Conservation (phyloP, 2,113 vertebrate species). For the Rallus limicola region DNA sequence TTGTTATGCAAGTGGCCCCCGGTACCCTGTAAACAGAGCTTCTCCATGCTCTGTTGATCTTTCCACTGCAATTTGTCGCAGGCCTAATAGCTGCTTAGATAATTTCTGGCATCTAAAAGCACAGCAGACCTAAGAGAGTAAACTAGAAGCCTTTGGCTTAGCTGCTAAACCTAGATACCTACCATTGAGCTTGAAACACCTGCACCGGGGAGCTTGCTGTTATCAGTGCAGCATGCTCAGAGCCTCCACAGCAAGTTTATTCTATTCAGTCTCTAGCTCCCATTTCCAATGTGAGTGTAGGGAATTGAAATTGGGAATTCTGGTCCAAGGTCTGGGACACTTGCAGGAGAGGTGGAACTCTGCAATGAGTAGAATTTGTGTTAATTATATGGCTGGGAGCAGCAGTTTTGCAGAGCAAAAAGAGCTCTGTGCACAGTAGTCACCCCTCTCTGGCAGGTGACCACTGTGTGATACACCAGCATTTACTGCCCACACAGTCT, state of each 20-base stretch:
- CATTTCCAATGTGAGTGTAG: background rate
- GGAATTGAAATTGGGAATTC: background rate
- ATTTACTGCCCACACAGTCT: background rate
- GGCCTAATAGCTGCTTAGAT: slow-evolving; percentile 45
- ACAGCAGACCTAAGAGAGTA: background rate
- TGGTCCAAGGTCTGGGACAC: background rate
- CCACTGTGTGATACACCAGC: background rate
- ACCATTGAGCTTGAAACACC: background rate
- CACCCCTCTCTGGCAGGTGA: background rate
- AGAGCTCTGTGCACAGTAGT: background rate
- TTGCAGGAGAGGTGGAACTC: background rate
- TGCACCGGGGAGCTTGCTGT: background rate
- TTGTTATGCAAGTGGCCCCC: slow-evolving; percentile 62
- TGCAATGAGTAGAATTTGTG: background rate
- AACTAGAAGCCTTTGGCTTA: background rate
- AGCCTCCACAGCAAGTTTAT: background rate
- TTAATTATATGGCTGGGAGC: background rate
- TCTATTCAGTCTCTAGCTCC: background rate
- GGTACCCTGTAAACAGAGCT: slow-evolving; percentile 65
- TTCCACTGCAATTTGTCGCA: slow-evolving; percentile 56
- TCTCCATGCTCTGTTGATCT: slow-evolving; percentile 68
- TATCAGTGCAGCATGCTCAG: background rate
- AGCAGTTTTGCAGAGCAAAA: background rate
- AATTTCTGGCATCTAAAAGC: slow-evolving; percentile 16
- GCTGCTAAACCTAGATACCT: background rate